phyloP scores from a whole-genome alignment of 2,113 vertebrate genomes.

The Eubucco bourcierii region DNA sequence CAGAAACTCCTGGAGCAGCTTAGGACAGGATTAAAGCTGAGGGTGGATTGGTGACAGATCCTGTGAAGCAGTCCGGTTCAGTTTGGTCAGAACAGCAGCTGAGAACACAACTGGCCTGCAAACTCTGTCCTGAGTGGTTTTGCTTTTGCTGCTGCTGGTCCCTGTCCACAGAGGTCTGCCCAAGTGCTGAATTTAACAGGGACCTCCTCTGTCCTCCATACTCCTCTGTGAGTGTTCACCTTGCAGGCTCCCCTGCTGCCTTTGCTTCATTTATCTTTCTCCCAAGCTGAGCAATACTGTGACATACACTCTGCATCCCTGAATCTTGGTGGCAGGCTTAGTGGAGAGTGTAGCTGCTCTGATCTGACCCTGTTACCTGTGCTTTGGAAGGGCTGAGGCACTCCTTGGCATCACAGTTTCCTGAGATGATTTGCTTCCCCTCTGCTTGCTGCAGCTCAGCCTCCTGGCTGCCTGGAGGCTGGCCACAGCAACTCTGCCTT shows the following conservation, averaged over 20 bases:
- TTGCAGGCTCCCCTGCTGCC: rapidly evolving
- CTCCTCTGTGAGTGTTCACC: not conserved
- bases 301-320: not conserved
- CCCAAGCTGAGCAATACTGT: not conserved
- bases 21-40: not conserved
- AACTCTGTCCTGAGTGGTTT: not conserved
- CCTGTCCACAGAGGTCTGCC: not conserved
- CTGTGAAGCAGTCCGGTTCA: not conserved
- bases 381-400: not conserved
- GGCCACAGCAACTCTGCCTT: not conserved
- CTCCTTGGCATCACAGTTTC: rapidly evolving
- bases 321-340: not conserved
- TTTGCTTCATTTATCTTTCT: not conserved
- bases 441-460: not conserved
- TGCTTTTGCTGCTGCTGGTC: not conserved
- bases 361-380: not conserved
- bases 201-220: not conserved
- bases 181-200: not conserved
- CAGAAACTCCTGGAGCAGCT: not conserved
- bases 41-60: not conserved
- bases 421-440: not conserved
- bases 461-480: not conserved
- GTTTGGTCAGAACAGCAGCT: not conserved
- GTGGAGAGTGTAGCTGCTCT: not conserved
- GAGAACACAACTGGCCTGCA: not conserved